A percentile compares a stretch with the other conserved stretches of the same genome.
phyloP scores from a whole-genome alignment of 2,113 vertebrate species.

The Columbina picui region DNA sequence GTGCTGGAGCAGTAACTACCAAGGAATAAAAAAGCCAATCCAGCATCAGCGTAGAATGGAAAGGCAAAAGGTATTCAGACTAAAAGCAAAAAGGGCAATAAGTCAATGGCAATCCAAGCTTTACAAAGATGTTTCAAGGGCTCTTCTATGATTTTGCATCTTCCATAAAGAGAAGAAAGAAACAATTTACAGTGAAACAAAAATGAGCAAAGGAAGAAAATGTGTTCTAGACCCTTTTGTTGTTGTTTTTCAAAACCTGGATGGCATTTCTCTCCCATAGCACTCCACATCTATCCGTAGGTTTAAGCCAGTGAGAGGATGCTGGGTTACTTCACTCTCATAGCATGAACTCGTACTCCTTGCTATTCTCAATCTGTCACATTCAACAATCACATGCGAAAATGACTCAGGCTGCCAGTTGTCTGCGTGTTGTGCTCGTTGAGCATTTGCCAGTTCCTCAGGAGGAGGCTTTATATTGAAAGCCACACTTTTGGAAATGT shows the following conservation, averaged over 20 bases:
- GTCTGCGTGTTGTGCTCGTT: slow-evolving; percentile 18
- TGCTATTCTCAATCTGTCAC: slow-evolving; percentile 66
- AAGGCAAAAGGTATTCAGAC: background rate
- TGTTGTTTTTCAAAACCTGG: background rate
- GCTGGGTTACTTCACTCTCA: slow-evolving; percentile 30
- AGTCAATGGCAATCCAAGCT: background rate
- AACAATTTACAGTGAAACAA: background rate
- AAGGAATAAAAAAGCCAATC: background rate
- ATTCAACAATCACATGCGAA: slow-evolving; percentile 53
- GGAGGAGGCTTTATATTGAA: slow-evolving; percentile 33
- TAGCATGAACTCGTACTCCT: slow-evolving; percentile 55
- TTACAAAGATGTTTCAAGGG: background rate
- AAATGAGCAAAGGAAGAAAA: slow-evolving; percentile 37
- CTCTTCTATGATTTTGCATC: background rate
- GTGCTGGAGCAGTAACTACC: background rate
- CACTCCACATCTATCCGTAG: background rate
- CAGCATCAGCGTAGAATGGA: background rate
- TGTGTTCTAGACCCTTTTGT: background rate
- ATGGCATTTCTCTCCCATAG: background rate
- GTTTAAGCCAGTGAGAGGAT: background rate
- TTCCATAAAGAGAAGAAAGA: background rate
- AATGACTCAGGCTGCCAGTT: slow-evolving; percentile 60
- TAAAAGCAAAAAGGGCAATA: background rate
- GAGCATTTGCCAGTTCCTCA: slow-evolving; percentile 63
- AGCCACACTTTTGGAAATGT: background rate